Conservation (phyloP, 2,888 invertebrate species). For the Napeogenes sylphis region DNA sequence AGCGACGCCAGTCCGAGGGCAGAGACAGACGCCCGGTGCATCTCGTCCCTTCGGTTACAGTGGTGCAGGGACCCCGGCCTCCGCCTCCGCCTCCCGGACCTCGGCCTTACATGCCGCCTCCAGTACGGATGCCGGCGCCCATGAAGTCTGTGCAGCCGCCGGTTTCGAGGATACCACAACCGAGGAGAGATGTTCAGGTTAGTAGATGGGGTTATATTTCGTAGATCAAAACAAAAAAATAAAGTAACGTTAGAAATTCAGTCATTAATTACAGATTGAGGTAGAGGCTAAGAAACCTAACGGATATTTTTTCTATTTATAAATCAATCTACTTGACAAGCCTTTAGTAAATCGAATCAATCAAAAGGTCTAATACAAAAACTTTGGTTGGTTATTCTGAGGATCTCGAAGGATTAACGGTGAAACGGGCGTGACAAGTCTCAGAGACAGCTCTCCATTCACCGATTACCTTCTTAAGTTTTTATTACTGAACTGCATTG, state of each 20-base stretch:
- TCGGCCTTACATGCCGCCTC: constrained; percentile 60
- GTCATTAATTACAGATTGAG: no score
- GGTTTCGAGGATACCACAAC: constrained; percentile 54
- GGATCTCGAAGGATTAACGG: constrained; percentile 19
- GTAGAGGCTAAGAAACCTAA: no score
- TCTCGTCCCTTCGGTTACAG: constrained; percentile 37
- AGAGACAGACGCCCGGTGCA: constrained; percentile 33
- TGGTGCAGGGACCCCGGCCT: constrained; percentile 33
- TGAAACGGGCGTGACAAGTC: constrained; percentile 15
- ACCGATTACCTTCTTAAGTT: constrained; percentile 10
- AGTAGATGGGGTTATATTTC: constrained; percentile 19
- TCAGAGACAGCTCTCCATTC: neutral
- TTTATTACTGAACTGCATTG: constrained; percentile 29
- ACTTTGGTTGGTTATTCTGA: constrained; percentile 15
- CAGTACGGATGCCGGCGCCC: constrained; percentile 63
- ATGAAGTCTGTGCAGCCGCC: constrained; percentile 31
- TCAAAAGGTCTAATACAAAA: constrained; percentile 12
- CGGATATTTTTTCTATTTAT: neutral
- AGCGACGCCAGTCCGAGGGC: constrained; percentile 23
- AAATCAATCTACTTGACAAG: neutral
- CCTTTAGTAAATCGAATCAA: neutral
- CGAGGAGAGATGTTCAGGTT: constrained; percentile 68
- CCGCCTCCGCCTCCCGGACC: constrained; percentile 39
- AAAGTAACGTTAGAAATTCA: constrained; percentile 2
- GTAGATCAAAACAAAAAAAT: neutral